Evolutionary conservation across 2,888 invertebrate genomes (phyloP).

Genomic region (Leptothorax acervorum): DNA sequence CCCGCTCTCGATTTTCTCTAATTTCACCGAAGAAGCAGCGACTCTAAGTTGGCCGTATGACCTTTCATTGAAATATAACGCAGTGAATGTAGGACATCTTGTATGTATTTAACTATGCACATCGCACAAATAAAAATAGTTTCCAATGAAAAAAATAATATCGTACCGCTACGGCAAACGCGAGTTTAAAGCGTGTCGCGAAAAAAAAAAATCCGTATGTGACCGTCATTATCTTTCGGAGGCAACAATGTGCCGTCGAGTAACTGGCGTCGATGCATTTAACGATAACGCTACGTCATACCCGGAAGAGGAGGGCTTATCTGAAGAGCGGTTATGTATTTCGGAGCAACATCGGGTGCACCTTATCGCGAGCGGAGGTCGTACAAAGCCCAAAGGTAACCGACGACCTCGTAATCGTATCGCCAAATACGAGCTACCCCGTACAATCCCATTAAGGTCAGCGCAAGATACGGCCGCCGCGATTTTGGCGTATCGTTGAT

Average conservation of each 20-base stretch:
- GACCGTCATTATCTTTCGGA: slow-evolving; percentile 2
- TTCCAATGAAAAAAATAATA: background rate
- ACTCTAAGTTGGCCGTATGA: slow-evolving; percentile 7
- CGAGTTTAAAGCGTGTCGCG: background rate
- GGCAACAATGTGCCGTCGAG: slow-evolving; percentile 61
- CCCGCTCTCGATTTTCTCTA: slow-evolving; percentile 3
- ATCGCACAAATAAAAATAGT: background rate
- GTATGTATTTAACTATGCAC: background rate
- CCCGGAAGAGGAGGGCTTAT: slow-evolving; percentile 66
- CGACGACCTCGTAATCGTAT: slow-evolving; percentile 55
- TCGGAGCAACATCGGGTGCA: slow-evolving; percentile 59
- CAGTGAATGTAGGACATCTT: background rate
- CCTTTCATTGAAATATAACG: slow-evolving; percentile 16
- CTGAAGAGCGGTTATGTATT: slow-evolving; percentile 67
- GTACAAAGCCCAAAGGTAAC: slow-evolving; percentile 42
- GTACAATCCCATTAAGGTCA: slow-evolving; percentile 35
- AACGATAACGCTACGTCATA: slow-evolving; percentile 63
- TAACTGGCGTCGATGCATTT: slow-evolving; percentile 48
- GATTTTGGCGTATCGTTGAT: slow-evolving; percentile 21
- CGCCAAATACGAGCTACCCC: slow-evolving; percentile 55
- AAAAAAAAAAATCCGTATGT: background rate
- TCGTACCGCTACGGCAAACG: background rate
- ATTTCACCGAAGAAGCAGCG: background rate
- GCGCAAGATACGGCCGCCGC: background rate
- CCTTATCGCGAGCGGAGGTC: slow-evolving; percentile 66